Percentiles rank a stretch among this genome's conserved stretches.
These are phyloP conservation scores for Aviceda subcristata DNA, from an alignment of 2,113 vertebrate species.

Conservation along the genomic window DNA sequence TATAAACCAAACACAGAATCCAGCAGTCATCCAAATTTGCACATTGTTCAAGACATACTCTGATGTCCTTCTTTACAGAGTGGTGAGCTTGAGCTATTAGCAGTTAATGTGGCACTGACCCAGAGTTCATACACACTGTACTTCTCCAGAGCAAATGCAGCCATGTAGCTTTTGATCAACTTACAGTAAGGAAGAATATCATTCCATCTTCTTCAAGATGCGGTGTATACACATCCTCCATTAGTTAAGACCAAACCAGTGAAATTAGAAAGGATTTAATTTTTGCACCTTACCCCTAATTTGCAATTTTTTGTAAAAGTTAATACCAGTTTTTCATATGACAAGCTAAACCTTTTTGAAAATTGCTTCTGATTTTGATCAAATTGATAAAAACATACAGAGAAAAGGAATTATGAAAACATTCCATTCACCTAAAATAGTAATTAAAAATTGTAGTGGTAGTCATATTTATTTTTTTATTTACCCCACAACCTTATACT, in stretches of 20 bases:
- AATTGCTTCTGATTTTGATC: neutral
- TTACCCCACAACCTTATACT: neutral
- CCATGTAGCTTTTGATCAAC: neutral
- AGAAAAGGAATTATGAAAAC: neutral
- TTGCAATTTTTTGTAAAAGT: neutral
- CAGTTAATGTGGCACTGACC: neutral
- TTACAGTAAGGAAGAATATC: neutral
- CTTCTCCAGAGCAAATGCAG: neutral
- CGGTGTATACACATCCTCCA: neutral
- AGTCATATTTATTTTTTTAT: neutral
- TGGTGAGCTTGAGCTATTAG: neutral
- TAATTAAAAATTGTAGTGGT: neutral
- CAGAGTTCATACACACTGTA: neutral
- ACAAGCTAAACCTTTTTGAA: neutral
- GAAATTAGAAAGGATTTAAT: neutral
- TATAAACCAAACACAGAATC: neutral
- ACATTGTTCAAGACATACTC: neutral
- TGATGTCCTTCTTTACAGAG: neutral
- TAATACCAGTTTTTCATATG: neutral
- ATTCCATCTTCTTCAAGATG: neutral
- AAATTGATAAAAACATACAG: neutral
- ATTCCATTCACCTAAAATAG: neutral
- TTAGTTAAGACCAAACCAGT: neutral
- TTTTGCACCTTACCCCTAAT: neutral
- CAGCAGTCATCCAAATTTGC: neutral